phyloP scores from a whole-genome alignment of 2,797 vertebrate species.

The Sylvilagus floridanus region DNA sequence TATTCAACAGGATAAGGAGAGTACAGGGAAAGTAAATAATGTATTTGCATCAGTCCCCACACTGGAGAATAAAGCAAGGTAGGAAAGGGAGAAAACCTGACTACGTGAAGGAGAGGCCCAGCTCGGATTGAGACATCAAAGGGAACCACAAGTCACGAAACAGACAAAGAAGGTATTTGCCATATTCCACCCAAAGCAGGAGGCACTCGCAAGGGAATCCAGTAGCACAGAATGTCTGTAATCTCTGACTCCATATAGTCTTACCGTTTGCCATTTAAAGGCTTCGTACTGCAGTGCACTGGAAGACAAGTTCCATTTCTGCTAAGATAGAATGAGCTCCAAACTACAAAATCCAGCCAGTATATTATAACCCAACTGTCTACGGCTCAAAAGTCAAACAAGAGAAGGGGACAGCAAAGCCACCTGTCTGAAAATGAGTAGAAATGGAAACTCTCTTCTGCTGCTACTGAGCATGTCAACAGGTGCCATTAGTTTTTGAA shows the following conservation, averaged over 20 bases:
- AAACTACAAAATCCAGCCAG: slow-evolving; percentile 24
- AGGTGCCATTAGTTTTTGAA: not conserved
- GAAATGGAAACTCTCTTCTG: not conserved
- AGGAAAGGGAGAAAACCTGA: slow-evolving; percentile 58
- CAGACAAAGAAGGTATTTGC: slow-evolving; percentile 13
- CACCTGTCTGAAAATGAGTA: not conserved
- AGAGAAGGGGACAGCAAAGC: not conserved
- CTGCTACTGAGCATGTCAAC: not conserved
- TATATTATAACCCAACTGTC: not conserved
- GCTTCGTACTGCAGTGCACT: not conserved
- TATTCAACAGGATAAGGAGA: slow-evolving; percentile 77
- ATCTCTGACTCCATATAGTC: slow-evolving; percentile 26
- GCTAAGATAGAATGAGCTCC: not conserved
- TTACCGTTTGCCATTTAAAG: slow-evolving; percentile 57
- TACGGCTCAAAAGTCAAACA: slow-evolving; percentile 27
- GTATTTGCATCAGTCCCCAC: slow-evolving; percentile 80
- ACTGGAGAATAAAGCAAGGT: slow-evolving; percentile 65
- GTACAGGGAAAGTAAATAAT: slow-evolving; percentile 74
- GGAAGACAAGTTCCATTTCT: not conserved
- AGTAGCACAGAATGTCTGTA: not conserved
- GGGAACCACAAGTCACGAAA: slow-evolving; percentile 20
- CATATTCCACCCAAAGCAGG: slow-evolving; percentile 34
- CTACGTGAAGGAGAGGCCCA: slow-evolving; percentile 60
- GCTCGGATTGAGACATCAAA: slow-evolving; percentile 78
- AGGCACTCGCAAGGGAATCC: not conserved